Evolutionary conservation across 2,888 invertebrate species (phyloP).

Genomic region (Netelia melanura): DNA sequence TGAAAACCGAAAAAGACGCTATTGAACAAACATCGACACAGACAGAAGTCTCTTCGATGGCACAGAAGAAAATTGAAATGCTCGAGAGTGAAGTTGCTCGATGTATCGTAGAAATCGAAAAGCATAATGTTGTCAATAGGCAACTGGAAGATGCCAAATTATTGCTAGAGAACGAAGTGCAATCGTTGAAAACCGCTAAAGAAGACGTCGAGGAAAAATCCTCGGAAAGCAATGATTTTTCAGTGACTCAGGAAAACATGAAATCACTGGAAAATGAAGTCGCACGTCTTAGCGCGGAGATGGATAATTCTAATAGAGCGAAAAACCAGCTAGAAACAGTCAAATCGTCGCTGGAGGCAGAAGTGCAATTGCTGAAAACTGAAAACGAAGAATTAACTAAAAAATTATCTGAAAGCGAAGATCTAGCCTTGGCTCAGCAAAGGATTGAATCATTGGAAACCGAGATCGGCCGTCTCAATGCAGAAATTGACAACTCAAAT

Average conservation of each 20-base stretch:
- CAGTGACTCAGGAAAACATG: slow-evolving; percentile 19
- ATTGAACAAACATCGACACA: slow-evolving; percentile 3
- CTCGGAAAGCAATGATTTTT: background rate
- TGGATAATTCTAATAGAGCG: slow-evolving; percentile 1
- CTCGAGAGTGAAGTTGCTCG: slow-evolving; percentile 43
- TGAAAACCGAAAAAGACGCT: slow-evolving; percentile 35
- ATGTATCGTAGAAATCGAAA: slow-evolving; percentile 29
- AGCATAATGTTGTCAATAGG: background rate
- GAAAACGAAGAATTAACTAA: slow-evolving; percentile 9
- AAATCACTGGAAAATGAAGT: slow-evolving; percentile 55
- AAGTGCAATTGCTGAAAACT: slow-evolving; percentile 1
- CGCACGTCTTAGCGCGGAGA: slow-evolving; percentile 18
- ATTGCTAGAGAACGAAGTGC: slow-evolving; percentile 35
- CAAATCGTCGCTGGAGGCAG: slow-evolving; percentile 12
- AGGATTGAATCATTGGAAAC: slow-evolving; percentile 25
- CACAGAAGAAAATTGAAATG: slow-evolving; percentile 15
- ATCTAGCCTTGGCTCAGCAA: background rate
- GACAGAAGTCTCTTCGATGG: slow-evolving; percentile 1
- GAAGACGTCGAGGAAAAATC: slow-evolving; percentile 2
- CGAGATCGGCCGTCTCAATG: slow-evolving; percentile 32
- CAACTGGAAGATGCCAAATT: slow-evolving; percentile 51
- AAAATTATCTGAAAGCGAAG: background rate
- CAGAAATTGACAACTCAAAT: slow-evolving; percentile 19
- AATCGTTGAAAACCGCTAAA: slow-evolving; percentile 40
- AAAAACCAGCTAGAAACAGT: background rate